Percentiles rank a stretch among this genome's conserved stretches.
phyloP scores from a whole-genome alignment of 1,140 invertebrate species.

The Kradibia gibbosae region DNA sequence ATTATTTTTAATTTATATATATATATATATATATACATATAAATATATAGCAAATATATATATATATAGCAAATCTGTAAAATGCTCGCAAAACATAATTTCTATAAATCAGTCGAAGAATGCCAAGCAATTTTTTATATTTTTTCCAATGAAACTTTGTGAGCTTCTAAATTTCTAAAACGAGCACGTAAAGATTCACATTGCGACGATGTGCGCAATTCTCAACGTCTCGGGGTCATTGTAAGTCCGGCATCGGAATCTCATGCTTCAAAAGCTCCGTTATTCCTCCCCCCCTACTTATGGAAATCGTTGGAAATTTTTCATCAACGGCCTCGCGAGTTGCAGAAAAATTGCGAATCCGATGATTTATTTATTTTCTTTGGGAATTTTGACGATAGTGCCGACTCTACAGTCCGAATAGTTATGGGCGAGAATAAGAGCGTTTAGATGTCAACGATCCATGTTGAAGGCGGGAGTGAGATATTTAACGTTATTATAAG shows the following conservation, averaged over 20 bases:
- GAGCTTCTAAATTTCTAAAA: constrained; percentile 22
- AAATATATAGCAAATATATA: no score
- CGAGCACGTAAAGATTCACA: not conserved
- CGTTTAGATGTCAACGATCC: constrained; percentile 29
- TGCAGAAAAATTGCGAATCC: not conserved
- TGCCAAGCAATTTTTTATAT: not conserved
- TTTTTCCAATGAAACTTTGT: not conserved
- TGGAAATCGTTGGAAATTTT: constrained; percentile 33
- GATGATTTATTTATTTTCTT: constrained; percentile 57
- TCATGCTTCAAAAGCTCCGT: constrained; percentile 17
- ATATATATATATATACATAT: no score
- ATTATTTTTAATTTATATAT: no score
- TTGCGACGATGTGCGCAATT: not conserved
- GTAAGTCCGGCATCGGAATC: constrained; percentile 22
- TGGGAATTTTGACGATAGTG: constrained; percentile 41
- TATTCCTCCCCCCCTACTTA: not conserved
- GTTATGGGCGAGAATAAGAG: not conserved
- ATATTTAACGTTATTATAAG: constrained; percentile 52
- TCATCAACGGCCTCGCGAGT: constrained; percentile 9
- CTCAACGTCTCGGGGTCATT: not conserved
- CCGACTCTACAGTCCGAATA: constrained; percentile 42
- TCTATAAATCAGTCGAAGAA: not conserved
- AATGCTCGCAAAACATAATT: no score
- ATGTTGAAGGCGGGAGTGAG: not conserved
- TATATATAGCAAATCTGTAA: no score